Evolutionary conservation across 2,113 vertebrate genomes (phyloP).

Genomic region (Hylia prasina): DNA sequence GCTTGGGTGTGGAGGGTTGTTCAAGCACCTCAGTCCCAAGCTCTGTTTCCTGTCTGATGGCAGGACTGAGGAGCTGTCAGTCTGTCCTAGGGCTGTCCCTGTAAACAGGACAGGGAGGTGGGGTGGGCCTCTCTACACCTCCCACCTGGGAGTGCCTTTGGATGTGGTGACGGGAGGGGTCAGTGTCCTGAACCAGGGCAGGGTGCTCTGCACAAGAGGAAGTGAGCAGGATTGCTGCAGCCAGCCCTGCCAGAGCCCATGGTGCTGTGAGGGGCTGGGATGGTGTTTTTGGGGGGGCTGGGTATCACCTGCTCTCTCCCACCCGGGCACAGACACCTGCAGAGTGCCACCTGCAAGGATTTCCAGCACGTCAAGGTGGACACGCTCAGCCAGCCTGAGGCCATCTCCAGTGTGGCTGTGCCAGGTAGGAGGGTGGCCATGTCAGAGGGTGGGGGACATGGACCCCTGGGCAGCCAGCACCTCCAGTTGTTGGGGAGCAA

Average conservation of each 20-base stretch:
- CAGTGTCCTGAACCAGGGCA: background rate
- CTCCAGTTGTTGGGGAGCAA: background rate
- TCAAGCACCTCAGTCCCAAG: background rate
- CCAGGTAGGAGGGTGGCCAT: constrained; percentile 75
- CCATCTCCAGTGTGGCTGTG: constrained; percentile 83
- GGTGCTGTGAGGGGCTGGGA: background rate
- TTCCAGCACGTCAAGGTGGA: constrained; percentile 98
- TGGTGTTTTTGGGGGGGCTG: background rate
- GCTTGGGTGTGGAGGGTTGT: background rate
- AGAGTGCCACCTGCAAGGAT: constrained; percentile 83
- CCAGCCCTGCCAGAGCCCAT: fast-evolving
- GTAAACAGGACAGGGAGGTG: background rate
- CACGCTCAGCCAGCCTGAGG: constrained; percentile 88
- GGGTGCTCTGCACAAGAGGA: background rate
- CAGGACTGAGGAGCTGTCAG: background rate
- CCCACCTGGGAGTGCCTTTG: background rate
- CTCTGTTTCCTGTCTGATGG: background rate
- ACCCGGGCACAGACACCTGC: constrained; percentile 77
- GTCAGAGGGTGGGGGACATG: fast-evolving
- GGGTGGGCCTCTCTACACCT: background rate
- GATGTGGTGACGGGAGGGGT: background rate
- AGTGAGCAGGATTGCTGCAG: background rate
- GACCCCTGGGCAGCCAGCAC: background rate
- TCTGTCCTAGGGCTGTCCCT: background rate
- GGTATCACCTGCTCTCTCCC: background rate